phyloP scores from a whole-genome alignment of 2,888 invertebrate species.

The Pyrrhia umbra region DNA sequence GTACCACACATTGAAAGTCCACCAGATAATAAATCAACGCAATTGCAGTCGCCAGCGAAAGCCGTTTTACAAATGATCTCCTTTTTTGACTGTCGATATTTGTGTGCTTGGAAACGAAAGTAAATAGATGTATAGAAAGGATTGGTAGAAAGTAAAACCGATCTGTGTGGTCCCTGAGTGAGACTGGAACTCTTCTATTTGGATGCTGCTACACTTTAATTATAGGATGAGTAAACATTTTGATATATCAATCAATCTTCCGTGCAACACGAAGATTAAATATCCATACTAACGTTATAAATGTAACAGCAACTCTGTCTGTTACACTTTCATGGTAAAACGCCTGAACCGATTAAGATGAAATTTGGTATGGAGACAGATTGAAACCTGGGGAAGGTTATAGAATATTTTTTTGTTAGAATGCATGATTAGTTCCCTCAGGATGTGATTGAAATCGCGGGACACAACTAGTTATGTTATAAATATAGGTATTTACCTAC shows the following conservation, averaged over 20 bases:
- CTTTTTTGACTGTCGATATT: conserved; percentile 59
- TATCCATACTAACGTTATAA: too few species aligned
- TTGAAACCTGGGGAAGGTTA: too few species aligned
- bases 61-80: conserved; percentile 62
- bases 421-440: too few species aligned
- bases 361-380: too few species aligned
- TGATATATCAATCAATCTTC: not conserved
- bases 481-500: not conserved
- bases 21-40: conserved; percentile 57
- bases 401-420: too few species aligned
- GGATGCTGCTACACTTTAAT: not conserved
- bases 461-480: not conserved
- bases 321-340: too few species aligned
- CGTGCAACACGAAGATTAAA: not conserved
- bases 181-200: conserved; percentile 2
- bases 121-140: conserved; percentile 42
- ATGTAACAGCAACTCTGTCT: too few species aligned
- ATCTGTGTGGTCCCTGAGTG: conserved; percentile 22
- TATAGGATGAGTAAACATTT: not conserved
- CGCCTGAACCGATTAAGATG: too few species aligned
- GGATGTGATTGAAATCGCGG: too few species aligned
- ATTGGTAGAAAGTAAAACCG: conserved; percentile 44
- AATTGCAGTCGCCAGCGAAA: conserved; percentile 54
- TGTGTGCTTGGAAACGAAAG: conserved; percentile 46
- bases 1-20: conserved; percentile 49